Base-by-base conservation (phyloP, 2,113 vertebrate species). In the Hypomesus transpacificus region DNA sequence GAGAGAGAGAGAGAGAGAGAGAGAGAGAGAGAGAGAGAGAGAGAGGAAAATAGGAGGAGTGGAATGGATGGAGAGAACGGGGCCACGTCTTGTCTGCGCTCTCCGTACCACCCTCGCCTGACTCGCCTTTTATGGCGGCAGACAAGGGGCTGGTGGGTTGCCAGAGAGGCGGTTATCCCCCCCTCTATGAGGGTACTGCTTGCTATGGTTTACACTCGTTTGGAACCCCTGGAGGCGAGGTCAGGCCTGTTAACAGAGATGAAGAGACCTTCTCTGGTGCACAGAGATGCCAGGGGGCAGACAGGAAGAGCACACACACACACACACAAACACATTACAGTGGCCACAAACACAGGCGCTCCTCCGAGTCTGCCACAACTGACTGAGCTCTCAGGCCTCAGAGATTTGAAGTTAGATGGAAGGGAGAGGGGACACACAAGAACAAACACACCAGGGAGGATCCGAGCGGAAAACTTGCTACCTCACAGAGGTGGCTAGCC, bases 211-310 rank as follows among this genome's bases (percentile, higher is more conserved):
- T 22, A 24, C 24, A 11, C 21, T 22, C 22, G 13, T 24, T 6
- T 26, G 14, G 28, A 62, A 62, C 60, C 60, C 60, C 60, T 26
- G 26, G 60, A 62, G 60, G 24, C 60, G 28, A 7, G 60, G 26
- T 28, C 60, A 62, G 24, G 60, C 24, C 60, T 62, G 60, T 62
- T 62, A 62, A 26, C 17, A 26, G 60, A 62, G 17, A 62, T 22
- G 14, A 39, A 39, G 22, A 62, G 21, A 62, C 24, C 22, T 54
- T 3, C 60, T 62, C 60, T 34, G 60, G 26, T 31, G 6, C 22
- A 31, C 16, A 62, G 60, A 62, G 60, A 17, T 39, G 39, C 39
- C 14, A 18, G 28, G 5, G 28, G 14, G 60, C 22, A 14, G 60
- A 62, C 22, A 62, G 60, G 26, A 31, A 14, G 60, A 28, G 26